Evolutionary conservation across 2,888 invertebrate genomes (phyloP), one percentile per base, ranked within the genome.

Genomic region (Schrankia costaestrigalis): DNA sequence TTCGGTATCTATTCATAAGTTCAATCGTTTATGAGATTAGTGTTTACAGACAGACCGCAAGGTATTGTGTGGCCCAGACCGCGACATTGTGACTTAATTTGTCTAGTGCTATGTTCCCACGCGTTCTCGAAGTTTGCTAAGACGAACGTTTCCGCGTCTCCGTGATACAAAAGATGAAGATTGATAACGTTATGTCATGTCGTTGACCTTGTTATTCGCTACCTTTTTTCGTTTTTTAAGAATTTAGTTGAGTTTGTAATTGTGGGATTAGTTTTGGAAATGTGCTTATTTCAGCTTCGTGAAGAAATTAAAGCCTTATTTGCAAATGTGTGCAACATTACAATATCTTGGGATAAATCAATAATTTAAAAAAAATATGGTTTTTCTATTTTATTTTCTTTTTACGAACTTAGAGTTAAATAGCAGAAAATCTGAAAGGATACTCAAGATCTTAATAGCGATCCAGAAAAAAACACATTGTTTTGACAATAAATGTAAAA

Each of bases 31-130:
- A 28, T 24, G 37, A 53, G 32, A 51, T 55, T 55, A 51, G 35
- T 38, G 30, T 47, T 31, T 54, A 31, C n/a, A 26, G 17, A 31
- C 35, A 11, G 29, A 33, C n/a, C n/a, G n/a, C n/a, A n/a, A 12
- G 27, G 46, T 34, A 44, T 50, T 50, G 54, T 49, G 23, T 27
- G 10, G 12, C n/a, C 11, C 10, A 30, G 14, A 26, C 31, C 9
- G 26, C 24, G 26, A 35, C 28, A 41, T 50, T 50, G 54, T 46
- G 35, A 10, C 17, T 23, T 21, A 35, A 38, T 31, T 22, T 6
- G 34, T 46, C 41, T 46, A 35, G 22, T 17, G 11, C n/a, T 8
- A 17, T 9, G 40, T 63, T 63, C 63, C 56, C 62, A 63, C 60
- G 34, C 6, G n/a, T 22, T 3, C 3, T 5, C 18, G 14, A 1